Evolutionary conservation across 2,797 vertebrate species (phyloP), one percentile per base, ranked within the genome.

Genomic region (Orestias chungarensis): DNA sequence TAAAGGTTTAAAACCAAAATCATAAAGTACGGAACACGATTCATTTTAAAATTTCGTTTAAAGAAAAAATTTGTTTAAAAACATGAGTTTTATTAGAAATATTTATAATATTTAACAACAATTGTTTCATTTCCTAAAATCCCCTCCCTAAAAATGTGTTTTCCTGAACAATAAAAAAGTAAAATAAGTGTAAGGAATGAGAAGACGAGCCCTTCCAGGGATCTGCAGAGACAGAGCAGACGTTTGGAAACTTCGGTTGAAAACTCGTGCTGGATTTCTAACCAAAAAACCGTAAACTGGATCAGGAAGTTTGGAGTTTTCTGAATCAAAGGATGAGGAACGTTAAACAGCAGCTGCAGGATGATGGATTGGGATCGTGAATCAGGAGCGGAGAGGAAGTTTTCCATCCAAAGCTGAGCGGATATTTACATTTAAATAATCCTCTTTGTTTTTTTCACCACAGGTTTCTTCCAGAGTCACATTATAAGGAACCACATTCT

Each of bases 1-100:
- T n/a, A n/a, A n/a, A n/a, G n/a, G 4, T n/a, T 40, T 12, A 14
- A n/a, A 59, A 33, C 55, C 6, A 23, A n/a, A 12, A 40, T 6
- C 23, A 40, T n/a, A 61, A 38, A 40, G 12, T 38, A 61, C 3
- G 7, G 38, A 61, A 61, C 20, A 23, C 1, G 17, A 59, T 59
- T 38, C 14, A 33, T 61, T 61, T 59, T 5, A 33, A 10, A 23
- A 23, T n/a, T n/a, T n/a, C n/a, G n/a, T n/a, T n/a, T 20, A 35
- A 59, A 11, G 3, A 23, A 0, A 61, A 61, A 61, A n/a, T 38
- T 12, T 11, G 23, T 1, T n/a, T n/a, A 23, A 38, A 23, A 38
- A 61, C 20, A 12, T 38, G 20, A 38, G 14, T n/a, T 61, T n/a
- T 40, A 61, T 38, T 61, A n/a, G 57, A 61, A 61, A 59, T 59